Evolutionary conservation across 2,888 invertebrate genomes (phyloP), one percentile per base, ranked within the genome.

Genomic region (Pristionchus entomophagus): DNA sequence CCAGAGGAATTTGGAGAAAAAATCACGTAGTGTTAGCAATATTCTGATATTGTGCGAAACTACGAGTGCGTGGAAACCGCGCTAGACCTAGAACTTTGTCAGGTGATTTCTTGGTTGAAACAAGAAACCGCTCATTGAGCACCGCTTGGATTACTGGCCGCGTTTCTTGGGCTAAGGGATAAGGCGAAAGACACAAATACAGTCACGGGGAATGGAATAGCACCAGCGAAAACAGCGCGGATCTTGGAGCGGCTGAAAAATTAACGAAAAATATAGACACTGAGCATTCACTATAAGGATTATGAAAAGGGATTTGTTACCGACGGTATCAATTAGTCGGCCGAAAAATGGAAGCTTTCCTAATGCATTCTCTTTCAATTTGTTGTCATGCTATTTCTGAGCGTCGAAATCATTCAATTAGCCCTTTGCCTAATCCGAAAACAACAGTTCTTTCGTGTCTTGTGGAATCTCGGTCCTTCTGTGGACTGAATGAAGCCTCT

Each of bases 331-430:
- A n/a, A n/a, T n/a, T n/a, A n/a, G n/a, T n/a, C 22, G 22, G n/a
- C 22, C 6, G 53, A 53, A 53, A 19, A 0, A 17, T 19, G 0
- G 22, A 53, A n/a, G 53, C 1, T 19, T 19, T 19, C 0, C 53
- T n/a, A 14, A 53, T 53, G 6, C 22, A 1, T 19, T 53, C 53
- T 10, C 6, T 17, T 6, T 38, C 29, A n/a, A 29, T 29, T 19
- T 8, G 5, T 14, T 6, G n/a, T 69, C 69, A 35, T 29, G n/a
- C 29, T 17, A 35, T 29, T 69, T 65, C 29, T 69, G 69, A 14
- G n/a, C 69, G n/a, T n/a, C n/a, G n/a, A n/a, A n/a, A 35, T 26
- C 69, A 69, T 69, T 29, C 29, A 69, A 69, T 69, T 69, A 53
- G n/a, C 22, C 2, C 19, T 53, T n/a, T 53, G 5, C 53, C 53